phyloP scores from a whole-genome alignment of 2,797 vertebrate species.

The Chelidonichthys spinosus region DNA sequence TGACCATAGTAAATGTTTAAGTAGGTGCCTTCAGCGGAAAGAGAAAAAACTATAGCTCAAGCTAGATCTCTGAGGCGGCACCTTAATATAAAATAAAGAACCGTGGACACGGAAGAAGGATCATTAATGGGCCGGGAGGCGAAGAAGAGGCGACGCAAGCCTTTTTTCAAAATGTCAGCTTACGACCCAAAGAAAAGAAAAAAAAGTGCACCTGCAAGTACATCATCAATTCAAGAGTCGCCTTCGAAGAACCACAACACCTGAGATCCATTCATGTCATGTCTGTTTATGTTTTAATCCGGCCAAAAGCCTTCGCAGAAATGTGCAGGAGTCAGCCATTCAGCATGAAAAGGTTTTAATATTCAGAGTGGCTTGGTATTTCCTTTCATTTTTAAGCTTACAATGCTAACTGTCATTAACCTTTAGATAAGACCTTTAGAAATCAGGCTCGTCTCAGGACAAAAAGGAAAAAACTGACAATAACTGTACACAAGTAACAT shows the following conservation, averaged over 20 bases:
- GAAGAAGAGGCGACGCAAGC: slow-evolving; percentile 13
- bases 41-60: slow-evolving; percentile 56
- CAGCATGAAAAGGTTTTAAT: neutral
- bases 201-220: neutral
- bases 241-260: slow-evolving; percentile 2
- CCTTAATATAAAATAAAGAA: slow-evolving; percentile 52
- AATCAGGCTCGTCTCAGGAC: neutral
- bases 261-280: slow-evolving; percentile 4
- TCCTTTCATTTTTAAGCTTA: neutral
- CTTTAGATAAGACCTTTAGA: too few relatives aligned
- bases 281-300: slow-evolving; percentile 8
- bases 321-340: neutral
- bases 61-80: slow-evolving; percentile 65
- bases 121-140: slow-evolving; percentile 21
- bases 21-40: slow-evolving; percentile 59
- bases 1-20: slow-evolving; percentile 74
- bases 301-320: slow-evolving; percentile 1
- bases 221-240: neutral
- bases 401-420: too few relatives aligned
- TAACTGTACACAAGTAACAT: neutral
- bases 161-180: slow-evolving; percentile 32
- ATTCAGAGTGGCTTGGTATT: neutral
- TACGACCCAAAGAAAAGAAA: slow-evolving; percentile 11
- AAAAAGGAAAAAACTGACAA: neutral
- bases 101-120: slow-evolving; percentile 31